phyloP scores from a whole-genome alignment of 2,888 invertebrate species.

The Deroplatys truncata region DNA sequence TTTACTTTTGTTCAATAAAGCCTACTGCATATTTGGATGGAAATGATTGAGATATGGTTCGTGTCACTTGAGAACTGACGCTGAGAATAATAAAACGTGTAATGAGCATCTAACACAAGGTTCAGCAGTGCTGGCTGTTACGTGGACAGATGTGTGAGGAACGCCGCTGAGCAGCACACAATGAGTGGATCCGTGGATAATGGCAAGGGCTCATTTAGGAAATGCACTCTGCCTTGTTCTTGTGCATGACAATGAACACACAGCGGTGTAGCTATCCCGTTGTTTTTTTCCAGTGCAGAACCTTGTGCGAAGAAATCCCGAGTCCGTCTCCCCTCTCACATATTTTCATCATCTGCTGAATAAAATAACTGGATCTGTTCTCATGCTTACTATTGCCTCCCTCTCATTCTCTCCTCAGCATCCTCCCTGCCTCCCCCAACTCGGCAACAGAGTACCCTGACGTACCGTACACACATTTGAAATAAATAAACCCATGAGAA shows the following conservation, averaged over 20 bases:
- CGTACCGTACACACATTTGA: too few relatives aligned
- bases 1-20: too few relatives aligned
- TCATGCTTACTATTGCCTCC: neutral
- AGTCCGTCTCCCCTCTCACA: neutral
- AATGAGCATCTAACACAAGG: neutral
- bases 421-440: neutral
- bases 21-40: too few relatives aligned
- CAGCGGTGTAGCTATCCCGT: neutral
- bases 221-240: neutral
- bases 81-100: too few relatives aligned
- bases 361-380: neutral
- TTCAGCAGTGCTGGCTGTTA: too few relatives aligned
- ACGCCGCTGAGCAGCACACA: neutral
- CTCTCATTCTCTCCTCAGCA: neutral
- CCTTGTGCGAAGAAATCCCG: neutral
- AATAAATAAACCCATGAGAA: too few relatives aligned
- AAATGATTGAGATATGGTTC: too few relatives aligned
- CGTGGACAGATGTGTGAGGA: neutral
- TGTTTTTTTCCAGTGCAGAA: neutral
- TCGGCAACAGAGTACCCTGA: too few relatives aligned
- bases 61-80: too few relatives aligned
- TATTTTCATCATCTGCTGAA: neutral
- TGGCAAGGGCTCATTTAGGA: neutral
- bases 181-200: neutral
- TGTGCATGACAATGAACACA: neutral